A percentile compares a stretch with the other conserved stretches of the same genome.
Evolutionary conservation across 2,797 vertebrate genomes (phyloP).

Genomic region (Gephyroberyx darwinii): DNA sequence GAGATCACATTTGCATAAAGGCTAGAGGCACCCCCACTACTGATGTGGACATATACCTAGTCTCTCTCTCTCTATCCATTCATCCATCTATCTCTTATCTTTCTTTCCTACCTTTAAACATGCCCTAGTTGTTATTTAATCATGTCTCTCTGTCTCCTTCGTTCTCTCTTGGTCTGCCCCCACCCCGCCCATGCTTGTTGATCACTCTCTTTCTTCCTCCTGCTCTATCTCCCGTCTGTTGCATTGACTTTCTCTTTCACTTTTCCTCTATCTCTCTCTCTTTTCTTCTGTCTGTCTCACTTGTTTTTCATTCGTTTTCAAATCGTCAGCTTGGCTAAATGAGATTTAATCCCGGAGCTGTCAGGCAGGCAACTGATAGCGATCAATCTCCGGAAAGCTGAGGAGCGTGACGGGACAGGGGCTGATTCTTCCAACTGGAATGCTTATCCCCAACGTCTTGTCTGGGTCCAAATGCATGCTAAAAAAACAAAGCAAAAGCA

Average conservation of each 20-base stretch:
- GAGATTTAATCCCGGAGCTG: slow-evolving; percentile 65
- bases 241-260: not conserved
- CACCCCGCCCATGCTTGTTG: not conserved
- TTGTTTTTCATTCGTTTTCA: slow-evolving; percentile 51
- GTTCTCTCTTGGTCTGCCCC: not conserved
- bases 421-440: slow-evolving; percentile 32
- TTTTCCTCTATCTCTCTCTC: not conserved
- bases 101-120: not conserved
- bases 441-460: slow-evolving; percentile 32
- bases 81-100: not conserved
- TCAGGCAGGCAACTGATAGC: slow-evolving; percentile 60
- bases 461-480: slow-evolving; percentile 21
- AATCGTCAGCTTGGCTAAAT: slow-evolving; percentile 66
- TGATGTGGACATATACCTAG: not conserved
- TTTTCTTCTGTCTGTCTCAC: slow-evolving; percentile 25
- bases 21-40: too few relatives aligned
- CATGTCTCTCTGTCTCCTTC: too few relatives aligned
- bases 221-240: not conserved
- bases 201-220: not conserved
- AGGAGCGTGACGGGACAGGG: slow-evolving; percentile 34
- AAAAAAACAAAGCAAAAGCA: slow-evolving; percentile 25
- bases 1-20: too few relatives aligned
- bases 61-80: not conserved
- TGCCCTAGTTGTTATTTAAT: too few relatives aligned
- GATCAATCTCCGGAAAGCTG: slow-evolving; percentile 62